phyloP scores from a whole-genome alignment of 2,113 vertebrate species.

The Dendrocopos noguchii region DNA sequence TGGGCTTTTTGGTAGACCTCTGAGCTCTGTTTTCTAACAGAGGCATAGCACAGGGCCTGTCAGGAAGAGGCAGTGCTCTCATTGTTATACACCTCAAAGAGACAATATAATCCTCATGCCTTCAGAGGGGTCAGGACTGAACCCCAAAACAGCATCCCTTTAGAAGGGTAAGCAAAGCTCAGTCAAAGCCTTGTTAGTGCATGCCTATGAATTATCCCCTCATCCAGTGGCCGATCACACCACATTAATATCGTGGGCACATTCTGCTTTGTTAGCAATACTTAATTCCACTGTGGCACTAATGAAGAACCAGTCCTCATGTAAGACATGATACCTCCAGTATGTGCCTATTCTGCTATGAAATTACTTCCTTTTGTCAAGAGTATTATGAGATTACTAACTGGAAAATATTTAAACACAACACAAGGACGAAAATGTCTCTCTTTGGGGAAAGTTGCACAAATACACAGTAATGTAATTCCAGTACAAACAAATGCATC shows the following conservation, averaged over 20 bases:
- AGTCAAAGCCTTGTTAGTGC: slow-evolving; percentile 32
- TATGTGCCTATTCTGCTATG: slow-evolving; percentile 29
- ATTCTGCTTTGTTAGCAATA: slow-evolving; percentile 54
- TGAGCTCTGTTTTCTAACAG: slow-evolving; percentile 75
- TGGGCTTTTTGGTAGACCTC: slow-evolving; percentile 78
- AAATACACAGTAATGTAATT: not conserved
- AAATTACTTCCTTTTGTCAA: slow-evolving; percentile 15
- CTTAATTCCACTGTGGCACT: slow-evolving; percentile 17
- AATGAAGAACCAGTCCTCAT: slow-evolving; percentile 43
- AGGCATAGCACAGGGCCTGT: slow-evolving; percentile 67
- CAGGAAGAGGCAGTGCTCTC: slow-evolving; percentile 55
- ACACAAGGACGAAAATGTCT: not conserved
- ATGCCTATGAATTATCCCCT: slow-evolving; percentile 45
- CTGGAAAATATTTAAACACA: slow-evolving; percentile 50
- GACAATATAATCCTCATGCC: slow-evolving; percentile 48
- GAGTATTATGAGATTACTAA: slow-evolving; percentile 16
- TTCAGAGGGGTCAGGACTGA: slow-evolving; percentile 51
- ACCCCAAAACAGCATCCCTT: slow-evolving; percentile 63
- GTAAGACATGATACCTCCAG: slow-evolving; percentile 25
- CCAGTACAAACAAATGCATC: not conserved
- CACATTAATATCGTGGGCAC: slow-evolving; percentile 40
- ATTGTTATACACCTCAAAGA: slow-evolving; percentile 68
- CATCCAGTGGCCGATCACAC: slow-evolving; percentile 24
- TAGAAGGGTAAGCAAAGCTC: slow-evolving; percentile 51
- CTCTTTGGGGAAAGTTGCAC: slow-evolving; percentile 4